phyloP scores from a whole-genome alignment of 37 sponge, comb jelly and placozoan genomes.

The Bolinopsis microptera region DNA sequence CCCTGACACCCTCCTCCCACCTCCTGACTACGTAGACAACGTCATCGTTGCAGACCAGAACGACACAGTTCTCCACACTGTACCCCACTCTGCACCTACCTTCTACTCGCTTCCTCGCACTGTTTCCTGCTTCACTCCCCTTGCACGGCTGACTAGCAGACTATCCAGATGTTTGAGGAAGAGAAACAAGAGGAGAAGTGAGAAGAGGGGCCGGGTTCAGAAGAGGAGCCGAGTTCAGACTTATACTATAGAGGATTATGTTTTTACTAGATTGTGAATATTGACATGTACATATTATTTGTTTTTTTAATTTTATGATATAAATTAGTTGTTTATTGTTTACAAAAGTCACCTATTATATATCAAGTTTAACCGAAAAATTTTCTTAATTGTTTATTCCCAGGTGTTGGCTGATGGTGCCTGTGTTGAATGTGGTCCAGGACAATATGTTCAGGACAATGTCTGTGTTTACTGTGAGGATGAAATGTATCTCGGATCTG shows the following conservation, averaged over 20 bases:
- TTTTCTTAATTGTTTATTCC: background rate
- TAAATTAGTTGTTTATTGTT: background rate
- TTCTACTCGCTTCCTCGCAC: background rate
- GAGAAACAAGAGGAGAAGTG: background rate
- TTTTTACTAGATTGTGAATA: constrained; percentile 21
- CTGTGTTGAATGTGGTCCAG: background rate
- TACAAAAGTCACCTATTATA: no score
- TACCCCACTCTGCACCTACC: background rate
- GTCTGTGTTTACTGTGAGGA: constrained; percentile 30
- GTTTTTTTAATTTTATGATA: background rate
- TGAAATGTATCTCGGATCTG: background rate
- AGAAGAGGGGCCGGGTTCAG: no score
- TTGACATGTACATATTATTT: background rate
- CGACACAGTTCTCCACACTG: no score
- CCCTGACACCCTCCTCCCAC: background rate
- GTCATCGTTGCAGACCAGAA: background rate
- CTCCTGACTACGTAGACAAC: background rate
- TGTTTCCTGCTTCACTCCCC: background rate
- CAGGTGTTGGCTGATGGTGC: background rate
- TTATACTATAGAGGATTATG: background rate
- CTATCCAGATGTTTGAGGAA: background rate
- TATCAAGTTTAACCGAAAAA: no score
- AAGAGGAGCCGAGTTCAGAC: no score
- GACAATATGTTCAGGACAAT: constrained; percentile 1
- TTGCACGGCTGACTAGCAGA: background rate